Percentiles rank a stretch among this genome's conserved stretches.
These are phyloP conservation scores for Drosophila parvula DNA, from an alignment of 1,140 invertebrate species.

Conservation along the genomic window DNA sequence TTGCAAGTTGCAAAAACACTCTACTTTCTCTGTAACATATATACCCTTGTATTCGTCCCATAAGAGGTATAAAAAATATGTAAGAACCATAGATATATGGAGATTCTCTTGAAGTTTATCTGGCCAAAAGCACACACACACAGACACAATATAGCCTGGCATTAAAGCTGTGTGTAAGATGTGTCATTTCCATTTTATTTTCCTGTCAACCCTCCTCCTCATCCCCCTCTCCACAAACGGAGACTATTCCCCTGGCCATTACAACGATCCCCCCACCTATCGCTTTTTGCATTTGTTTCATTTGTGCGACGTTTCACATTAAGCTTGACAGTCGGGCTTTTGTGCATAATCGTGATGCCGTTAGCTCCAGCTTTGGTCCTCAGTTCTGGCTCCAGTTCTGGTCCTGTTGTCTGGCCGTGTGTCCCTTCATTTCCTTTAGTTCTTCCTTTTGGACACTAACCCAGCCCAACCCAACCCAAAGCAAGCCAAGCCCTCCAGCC, in stretches of 20 bases:
- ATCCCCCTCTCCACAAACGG: too few relatives aligned
- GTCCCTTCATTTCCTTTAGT: constrained; percentile 16
- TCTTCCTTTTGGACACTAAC: constrained; percentile 11
- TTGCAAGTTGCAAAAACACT: not conserved
- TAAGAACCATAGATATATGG: constrained; percentile 25
- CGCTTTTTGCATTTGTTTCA: constrained; percentile 72
- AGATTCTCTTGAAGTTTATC: constrained; percentile 26
- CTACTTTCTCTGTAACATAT: not conserved
- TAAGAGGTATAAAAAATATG: not conserved
- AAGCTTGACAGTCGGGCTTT: constrained; percentile 72
- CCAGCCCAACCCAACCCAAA: too few relatives aligned
- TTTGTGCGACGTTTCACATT: constrained; percentile 76
- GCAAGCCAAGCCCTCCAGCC: not conserved
- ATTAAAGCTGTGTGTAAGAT: constrained; percentile 44
- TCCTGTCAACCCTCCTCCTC: not conserved
- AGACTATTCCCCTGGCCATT: not conserved
- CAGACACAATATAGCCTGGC: constrained; percentile 8
- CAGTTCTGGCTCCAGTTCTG: constrained; percentile 5
- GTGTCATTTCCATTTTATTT: constrained; percentile 49
- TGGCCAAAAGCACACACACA: constrained; percentile 19
- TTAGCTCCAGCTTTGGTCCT: constrained; percentile 59
- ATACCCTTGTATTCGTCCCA: not conserved
- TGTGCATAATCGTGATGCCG: constrained; percentile 79
- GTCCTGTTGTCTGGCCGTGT: constrained; percentile 1
- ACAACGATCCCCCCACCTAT: constrained; percentile 18